phyloP scores from a whole-genome alignment of 2,797 vertebrate genomes.

The Sebastes hubbsi region DNA sequence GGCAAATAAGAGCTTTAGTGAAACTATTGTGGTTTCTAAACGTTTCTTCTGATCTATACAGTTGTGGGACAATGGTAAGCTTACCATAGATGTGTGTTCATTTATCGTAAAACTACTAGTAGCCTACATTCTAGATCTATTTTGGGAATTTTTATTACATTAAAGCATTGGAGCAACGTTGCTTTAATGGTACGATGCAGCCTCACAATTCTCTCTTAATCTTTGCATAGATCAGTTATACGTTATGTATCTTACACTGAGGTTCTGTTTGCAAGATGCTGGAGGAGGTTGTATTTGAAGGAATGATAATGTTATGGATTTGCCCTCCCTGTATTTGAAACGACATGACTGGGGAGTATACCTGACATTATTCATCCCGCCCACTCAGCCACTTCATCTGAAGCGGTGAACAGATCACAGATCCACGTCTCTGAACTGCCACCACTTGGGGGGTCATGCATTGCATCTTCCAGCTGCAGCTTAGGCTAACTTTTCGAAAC shows the following conservation, averaged over 20 bases:
- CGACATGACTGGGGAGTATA: background rate
- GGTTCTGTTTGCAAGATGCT: background rate
- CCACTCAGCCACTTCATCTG: background rate
- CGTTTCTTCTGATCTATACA: background rate
- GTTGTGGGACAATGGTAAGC: background rate
- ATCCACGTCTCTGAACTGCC: background rate
- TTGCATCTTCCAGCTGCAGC: constrained; percentile 47
- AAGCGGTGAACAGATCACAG: background rate
- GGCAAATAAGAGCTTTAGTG: background rate
- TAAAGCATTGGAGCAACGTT: background rate
- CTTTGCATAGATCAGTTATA: background rate
- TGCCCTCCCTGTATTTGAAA: background rate
- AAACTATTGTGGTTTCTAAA: background rate
- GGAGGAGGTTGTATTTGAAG: background rate
- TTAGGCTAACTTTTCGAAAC: background rate
- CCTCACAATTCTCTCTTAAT: background rate
- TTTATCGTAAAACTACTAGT: background rate
- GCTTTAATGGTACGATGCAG: background rate
- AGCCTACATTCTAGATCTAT: background rate
- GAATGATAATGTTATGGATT: background rate
- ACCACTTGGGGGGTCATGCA: background rate
- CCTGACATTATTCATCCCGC: background rate
- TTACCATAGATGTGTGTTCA: background rate
- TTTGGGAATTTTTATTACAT: background rate
- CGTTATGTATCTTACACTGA: background rate